Evolutionary conservation across 2,113 vertebrate genomes (phyloP), one percentile per base, ranked within the genome.

Genomic region (Macrotis lagotis): DNA sequence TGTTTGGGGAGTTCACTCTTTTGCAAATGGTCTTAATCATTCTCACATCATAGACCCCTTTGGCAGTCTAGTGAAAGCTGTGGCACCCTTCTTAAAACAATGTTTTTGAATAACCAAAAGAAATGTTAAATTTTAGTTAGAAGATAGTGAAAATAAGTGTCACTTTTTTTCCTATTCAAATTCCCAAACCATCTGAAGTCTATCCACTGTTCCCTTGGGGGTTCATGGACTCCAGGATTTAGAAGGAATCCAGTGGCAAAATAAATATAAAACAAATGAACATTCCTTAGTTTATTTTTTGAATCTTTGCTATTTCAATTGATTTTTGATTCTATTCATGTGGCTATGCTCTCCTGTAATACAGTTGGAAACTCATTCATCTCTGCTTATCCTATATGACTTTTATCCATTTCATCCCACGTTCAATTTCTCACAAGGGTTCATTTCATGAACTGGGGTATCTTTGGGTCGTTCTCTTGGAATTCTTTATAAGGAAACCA

Each of bases 231-330:
- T 28, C 91, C 92, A 90, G 3, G 90, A 31, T 96, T 94, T 96
- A 92, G 92, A 48, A 66, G 89, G 48, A 96, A 92, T 50, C 14
- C 3, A 93, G 22, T 51, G 26, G 0, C 90, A 6, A 93, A 95
- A 92, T 74, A 4, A 94, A 51, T 47, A 10, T 83, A 94, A 93
- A 93, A 49, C 9, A 93, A 50, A 26, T 50, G 26, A 1, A 8
- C 94, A 44, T 83, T 3, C n/a, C 6, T 83, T 83, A 44, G 66
- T 44, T 83, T 83, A 24, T 83, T 22, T 44, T 83, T 44, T 83
- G 16, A 44, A 44, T 83, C n/a, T 83, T 83, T 83, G 66, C n/a
- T 83, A 83, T 44, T 83, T n/a, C 5, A 44, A 83, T 44, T 44
- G 16, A 24, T 83, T 19, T 44, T 22, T 44, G 14, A 83, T 83